Percentiles rank a stretch among this genome's conserved stretches.
Evolutionary conservation across 1,140 invertebrate genomes (phyloP).

Genomic region (Pemphigus obesinymphae): DNA sequence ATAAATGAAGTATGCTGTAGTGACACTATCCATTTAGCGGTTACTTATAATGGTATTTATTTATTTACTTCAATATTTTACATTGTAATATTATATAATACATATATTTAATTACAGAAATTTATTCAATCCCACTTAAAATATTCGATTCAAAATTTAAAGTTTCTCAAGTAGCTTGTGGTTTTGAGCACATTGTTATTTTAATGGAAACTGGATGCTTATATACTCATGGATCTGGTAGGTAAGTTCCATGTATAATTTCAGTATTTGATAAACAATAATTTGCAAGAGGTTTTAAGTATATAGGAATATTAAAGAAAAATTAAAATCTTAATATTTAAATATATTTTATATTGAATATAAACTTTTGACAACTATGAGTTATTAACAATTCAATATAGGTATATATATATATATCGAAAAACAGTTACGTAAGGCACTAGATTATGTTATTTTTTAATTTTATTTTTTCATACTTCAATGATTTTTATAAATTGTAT

Average conservation of each 20-base stretch:
- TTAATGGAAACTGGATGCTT: slow-evolving; percentile 67
- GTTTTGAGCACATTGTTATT: slow-evolving; percentile 72
- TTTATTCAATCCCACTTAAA: slow-evolving; percentile 35
- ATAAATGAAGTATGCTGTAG: slow-evolving; percentile 24
- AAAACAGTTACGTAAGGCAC: too few species aligned
- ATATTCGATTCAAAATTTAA: slow-evolving; percentile 35
- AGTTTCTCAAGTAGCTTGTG: slow-evolving; percentile 62
- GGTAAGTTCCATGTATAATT: slow-evolving; percentile 56
- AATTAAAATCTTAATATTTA: too few species aligned
- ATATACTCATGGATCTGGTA: slow-evolving; percentile 75
- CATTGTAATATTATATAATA: neutral
- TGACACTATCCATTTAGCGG: slow-evolving; percentile 33
- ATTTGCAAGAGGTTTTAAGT: too few species aligned
- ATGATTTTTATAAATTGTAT: too few species aligned
- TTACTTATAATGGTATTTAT: slow-evolving; percentile 27
- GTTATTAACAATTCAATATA: too few species aligned
- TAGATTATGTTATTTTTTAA: too few species aligned
- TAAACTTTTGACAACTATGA: too few species aligned
- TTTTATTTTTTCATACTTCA: too few species aligned
- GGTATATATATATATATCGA: too few species aligned
- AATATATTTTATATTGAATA: too few species aligned
- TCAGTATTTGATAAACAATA: neutral
- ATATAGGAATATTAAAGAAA: neutral
- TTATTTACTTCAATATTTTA: neutral
- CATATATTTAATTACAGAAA: neutral